Conservation (phyloP, 2,113 vertebrate species). For the Lophotis ruficrista region DNA sequence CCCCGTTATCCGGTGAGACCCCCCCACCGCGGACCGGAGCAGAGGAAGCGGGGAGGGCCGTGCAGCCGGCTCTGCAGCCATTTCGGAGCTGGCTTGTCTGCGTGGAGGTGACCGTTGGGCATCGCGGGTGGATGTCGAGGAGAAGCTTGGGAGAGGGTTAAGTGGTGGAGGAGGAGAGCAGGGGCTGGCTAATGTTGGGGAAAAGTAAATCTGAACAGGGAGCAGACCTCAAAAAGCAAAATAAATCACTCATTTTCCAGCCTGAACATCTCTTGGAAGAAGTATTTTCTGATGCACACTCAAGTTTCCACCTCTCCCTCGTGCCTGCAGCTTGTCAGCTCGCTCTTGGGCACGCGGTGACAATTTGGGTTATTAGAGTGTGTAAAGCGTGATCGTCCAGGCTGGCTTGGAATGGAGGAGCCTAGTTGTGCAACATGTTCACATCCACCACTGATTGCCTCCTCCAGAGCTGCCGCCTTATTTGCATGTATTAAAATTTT, state of each 20-base stretch:
- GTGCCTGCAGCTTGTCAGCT: rapidly evolving
- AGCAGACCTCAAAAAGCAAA: background rate
- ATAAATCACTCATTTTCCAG: background rate
- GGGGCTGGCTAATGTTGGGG: rapidly evolving
- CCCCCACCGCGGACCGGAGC: background rate
- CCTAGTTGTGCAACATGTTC: background rate
- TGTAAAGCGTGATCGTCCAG: background rate
- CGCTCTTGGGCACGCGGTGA: rapidly evolving
- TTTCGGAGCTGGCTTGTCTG: background rate
- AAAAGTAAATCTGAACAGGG: background rate
- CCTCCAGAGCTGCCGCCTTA: background rate
- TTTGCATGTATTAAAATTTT: background rate
- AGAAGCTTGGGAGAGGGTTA: too few species aligned
- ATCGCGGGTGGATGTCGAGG: rapidly evolving
- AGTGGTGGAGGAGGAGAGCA: rapidly evolving
- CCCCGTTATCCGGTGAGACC: background rate
- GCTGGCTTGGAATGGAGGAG: background rate
- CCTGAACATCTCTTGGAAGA: background rate
- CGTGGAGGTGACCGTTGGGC: rapidly evolving
- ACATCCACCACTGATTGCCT: rapidly evolving
- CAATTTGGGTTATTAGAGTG: background rate
- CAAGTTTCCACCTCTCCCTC: background rate
- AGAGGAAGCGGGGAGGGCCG: background rate
- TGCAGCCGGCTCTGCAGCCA: background rate
- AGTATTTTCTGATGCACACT: rapidly evolving